Evolutionary conservation across 2,113 vertebrate species (phyloP).

Genomic region (human (Homo sapiens)): DNA sequence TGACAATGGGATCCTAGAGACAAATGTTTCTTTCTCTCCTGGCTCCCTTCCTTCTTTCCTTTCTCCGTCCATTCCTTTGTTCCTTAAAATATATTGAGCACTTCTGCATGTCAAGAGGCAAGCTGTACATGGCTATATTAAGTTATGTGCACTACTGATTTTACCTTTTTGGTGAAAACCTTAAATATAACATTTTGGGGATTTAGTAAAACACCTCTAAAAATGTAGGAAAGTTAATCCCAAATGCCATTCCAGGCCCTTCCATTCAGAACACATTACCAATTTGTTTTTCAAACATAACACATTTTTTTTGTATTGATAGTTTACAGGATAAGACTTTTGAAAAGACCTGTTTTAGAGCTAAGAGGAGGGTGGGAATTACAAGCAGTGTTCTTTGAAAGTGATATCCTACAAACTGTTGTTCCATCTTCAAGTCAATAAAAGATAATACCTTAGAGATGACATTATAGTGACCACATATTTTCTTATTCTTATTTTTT

Average conservation of each 20-base stretch:
- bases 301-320: neutral
- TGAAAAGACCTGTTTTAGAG: neutral
- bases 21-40: rapidly evolving
- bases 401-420: neutral
- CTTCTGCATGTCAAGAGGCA: neutral
- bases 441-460: neutral
- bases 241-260: neutral
- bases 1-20: rapidly evolving
- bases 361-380: neutral
- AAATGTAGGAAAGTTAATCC: neutral
- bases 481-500: neutral
- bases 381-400: neutral
- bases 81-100: neutral
- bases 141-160: neutral
- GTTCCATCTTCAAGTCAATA: neutral
- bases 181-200: neutral
- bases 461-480: neutral
- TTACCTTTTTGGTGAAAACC: neutral
- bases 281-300: neutral
- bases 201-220: neutral
- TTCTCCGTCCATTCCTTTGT: neutral
- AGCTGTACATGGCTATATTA: neutral
- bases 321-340: neutral
- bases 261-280: neutral
- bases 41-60: neutral